Percentiles rank a stretch among this genome's conserved stretches.
phyloP scores from a whole-genome alignment of 2,113 vertebrate genomes.

The Colossoma macropomum region DNA sequence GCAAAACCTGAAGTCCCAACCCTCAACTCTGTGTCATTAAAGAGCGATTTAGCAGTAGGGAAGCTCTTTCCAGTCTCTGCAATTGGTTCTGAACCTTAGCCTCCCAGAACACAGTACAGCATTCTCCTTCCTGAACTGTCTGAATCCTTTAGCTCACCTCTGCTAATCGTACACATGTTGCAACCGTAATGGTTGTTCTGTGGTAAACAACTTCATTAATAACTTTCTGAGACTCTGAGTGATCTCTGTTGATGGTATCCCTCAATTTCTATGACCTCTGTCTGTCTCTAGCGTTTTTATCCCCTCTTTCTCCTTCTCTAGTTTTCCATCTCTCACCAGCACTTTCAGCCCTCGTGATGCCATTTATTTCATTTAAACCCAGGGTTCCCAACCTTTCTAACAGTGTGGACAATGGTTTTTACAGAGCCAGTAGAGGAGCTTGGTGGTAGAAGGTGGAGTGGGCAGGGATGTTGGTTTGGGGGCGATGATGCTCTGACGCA shows the following conservation, averaged over 20 bases:
- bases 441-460: no score
- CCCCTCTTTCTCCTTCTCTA: not conserved
- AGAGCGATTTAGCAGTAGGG: not conserved
- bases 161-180: slow-evolving; percentile 5
- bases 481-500: no score
- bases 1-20: not conserved
- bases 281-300: not conserved
- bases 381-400: no score
- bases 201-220: not conserved
- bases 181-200: not conserved
- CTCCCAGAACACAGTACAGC: slow-evolving; percentile 26
- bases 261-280: not conserved
- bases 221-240: no score
- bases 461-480: no score
- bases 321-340: no score
- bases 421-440: no score
- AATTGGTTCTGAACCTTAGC: slow-evolving; percentile 20
- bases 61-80: not conserved
- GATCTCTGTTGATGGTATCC: not conserved
- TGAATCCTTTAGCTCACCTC: slow-evolving; percentile 26
- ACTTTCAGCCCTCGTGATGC: no score
- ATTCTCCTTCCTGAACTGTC: slow-evolving; percentile 10
- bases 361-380: no score
- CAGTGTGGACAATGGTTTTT: no score
- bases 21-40: slow-evolving; percentile 2